Percentiles rank a stretch among this genome's conserved stretches.
phyloP scores from a whole-genome alignment of 2,888 invertebrate genomes.

The Drosophila colorata region DNA sequence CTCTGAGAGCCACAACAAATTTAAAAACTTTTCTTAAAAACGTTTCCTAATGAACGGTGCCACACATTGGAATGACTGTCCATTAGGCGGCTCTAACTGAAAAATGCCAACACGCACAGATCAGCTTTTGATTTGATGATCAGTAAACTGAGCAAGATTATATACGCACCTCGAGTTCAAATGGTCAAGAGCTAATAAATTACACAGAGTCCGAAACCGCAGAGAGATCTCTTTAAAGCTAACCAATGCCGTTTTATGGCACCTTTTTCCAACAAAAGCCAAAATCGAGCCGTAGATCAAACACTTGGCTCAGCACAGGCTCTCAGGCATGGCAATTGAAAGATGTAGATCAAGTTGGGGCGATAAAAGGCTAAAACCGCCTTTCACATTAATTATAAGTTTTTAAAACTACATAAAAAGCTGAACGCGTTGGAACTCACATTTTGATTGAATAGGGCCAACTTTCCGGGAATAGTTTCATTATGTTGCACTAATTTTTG shows the following conservation, averaged over 20 bases:
- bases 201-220: conserved; percentile 30
- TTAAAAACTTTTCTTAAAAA: conserved; percentile 24
- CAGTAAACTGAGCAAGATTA: conserved; percentile 74
- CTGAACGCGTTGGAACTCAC: conserved; percentile 51
- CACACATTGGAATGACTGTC: conserved; percentile 44
- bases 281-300: conserved; percentile 39
- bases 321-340: conserved; percentile 51
- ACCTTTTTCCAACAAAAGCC: conserved; percentile 43
- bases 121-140: conserved; percentile 64
- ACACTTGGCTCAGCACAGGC: conserved; percentile 18
- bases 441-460: conserved; percentile 72
- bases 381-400: conserved; percentile 79
- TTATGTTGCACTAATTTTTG: conserved; percentile 66
- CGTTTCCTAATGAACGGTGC: conserved; percentile 49
- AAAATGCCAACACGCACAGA: conserved; percentile 64
- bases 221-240: conserved; percentile 39
- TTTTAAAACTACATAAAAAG: conserved; percentile 66
- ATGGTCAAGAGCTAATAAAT: conserved; percentile 75
- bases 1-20: conserved; percentile 50
- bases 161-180: conserved; percentile 47
- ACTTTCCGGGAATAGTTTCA: conserved; percentile 73
- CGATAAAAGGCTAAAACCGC: conserved; percentile 65
- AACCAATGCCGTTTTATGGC: conserved; percentile 61
- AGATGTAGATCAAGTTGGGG: conserved; percentile 74
- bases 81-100: conserved; percentile 35